These are phyloP conservation scores for Hylia prasina DNA, from an alignment of 2,113 vertebrate genomes.

Conservation along the genomic window DNA sequence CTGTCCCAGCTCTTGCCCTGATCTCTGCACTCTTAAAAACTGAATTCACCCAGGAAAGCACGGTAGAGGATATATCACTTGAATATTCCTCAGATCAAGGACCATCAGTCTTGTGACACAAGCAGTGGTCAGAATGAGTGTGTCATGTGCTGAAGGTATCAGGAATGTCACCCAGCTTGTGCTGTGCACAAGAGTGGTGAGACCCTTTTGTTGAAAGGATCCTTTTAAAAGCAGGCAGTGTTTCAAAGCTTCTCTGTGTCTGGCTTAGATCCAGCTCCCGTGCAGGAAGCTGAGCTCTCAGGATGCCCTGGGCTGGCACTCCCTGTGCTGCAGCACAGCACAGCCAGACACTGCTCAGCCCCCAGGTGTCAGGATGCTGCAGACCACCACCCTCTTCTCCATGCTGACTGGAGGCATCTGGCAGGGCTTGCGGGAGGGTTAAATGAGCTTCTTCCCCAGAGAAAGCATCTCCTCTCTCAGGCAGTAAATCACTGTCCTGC, in stretches of 20 bases:
- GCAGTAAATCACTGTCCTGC: background rate
- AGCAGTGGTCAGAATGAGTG: background rate
- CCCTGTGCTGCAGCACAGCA: background rate
- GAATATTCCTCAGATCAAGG: background rate
- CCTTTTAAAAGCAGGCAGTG: background rate
- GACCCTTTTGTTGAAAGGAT: background rate
- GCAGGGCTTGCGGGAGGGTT: background rate
- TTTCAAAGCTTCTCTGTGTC: background rate
- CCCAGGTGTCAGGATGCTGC: background rate
- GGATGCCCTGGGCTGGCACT: background rate
- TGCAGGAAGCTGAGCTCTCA: background rate
- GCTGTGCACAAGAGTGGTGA: background rate
- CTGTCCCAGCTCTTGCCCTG: background rate
- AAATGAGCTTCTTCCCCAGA: background rate
- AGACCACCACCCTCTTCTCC: background rate
- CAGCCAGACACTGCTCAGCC: fast-evolving
- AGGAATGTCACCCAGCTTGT: background rate
- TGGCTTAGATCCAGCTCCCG: background rate
- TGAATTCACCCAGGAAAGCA: background rate
- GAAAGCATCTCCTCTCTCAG: background rate
- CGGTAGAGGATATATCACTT: background rate
- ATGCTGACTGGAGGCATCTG: background rate
- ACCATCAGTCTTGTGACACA: background rate
- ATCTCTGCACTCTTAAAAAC: background rate
- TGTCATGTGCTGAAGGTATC: background rate